These are phyloP conservation scores for Rhinopomastus cyanomelas DNA, from an alignment of 2,113 vertebrate species.

Conservation along the genomic window DNA sequence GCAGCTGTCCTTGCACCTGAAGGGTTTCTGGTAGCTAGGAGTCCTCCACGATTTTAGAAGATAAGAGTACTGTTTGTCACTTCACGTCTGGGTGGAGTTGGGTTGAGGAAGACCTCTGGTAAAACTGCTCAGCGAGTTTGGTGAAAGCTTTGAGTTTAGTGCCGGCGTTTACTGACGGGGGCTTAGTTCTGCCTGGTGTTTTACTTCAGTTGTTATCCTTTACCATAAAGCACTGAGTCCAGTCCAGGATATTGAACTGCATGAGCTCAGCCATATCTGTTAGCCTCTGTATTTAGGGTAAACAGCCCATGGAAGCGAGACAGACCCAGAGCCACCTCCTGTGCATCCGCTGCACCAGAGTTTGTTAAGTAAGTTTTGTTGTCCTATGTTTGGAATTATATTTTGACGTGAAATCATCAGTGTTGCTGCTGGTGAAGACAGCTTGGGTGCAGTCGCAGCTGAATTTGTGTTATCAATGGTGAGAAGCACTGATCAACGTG, in stretches of 20 bases:
- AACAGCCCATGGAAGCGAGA: neutral
- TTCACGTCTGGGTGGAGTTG: neutral
- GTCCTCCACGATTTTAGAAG: neutral
- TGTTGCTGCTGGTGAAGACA: neutral
- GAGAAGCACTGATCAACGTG: accelerated
- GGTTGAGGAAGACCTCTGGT: neutral
- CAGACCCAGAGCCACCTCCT: neutral
- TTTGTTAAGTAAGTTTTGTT: neutral
- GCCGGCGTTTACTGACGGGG: accelerated
- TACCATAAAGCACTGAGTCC: neutral
- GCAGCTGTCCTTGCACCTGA: neutral
- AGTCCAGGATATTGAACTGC: neutral
- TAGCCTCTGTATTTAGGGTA: neutral
- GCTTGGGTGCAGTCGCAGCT: accelerated
- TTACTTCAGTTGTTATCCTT: neutral
- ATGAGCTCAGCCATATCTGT: neutral
- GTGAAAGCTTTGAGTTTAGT: neutral
- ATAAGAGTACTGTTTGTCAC: neutral
- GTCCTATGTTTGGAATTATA: neutral
- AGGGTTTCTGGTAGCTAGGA: neutral
- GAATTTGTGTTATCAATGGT: accelerated
- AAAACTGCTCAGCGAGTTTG: neutral
- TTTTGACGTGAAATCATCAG: neutral
- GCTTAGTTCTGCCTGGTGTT: neutral
- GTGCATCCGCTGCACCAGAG: neutral